Conservation (phyloP, 2,797 vertebrate genomes). For the Hirundo rustica region DNA sequence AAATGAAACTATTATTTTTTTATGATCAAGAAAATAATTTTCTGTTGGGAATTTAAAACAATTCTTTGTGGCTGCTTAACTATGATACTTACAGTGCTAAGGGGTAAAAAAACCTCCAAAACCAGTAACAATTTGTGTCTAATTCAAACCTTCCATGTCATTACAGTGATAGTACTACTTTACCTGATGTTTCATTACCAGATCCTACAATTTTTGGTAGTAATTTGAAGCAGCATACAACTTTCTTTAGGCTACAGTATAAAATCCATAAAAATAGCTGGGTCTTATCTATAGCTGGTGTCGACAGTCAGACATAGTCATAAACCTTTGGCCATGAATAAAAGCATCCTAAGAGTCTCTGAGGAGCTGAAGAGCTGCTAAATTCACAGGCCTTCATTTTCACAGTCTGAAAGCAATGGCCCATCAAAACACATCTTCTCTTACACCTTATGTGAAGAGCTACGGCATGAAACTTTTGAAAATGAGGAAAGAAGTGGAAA, state of each 20-base stretch:
- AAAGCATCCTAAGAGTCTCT: neutral
- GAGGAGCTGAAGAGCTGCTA: neutral
- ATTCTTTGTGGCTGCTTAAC: neutral
- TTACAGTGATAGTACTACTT: neutral
- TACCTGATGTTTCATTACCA: neutral
- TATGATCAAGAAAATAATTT: neutral
- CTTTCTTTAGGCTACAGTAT: neutral
- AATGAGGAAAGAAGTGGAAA: neutral
- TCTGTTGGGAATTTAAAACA: neutral
- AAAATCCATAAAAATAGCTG: neutral
- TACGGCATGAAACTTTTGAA: neutral
- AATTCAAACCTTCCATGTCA: neutral
- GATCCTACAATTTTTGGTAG: neutral
- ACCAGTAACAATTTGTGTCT: neutral
- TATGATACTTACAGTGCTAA: neutral
- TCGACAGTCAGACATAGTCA: neutral
- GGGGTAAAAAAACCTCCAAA: neutral
- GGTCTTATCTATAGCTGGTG: neutral
- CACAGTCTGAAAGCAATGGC: neutral
- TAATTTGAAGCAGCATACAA: neutral
- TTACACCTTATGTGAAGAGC: neutral
- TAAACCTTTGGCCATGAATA: neutral
- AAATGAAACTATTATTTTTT: neutral
- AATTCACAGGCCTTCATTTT: neutral
- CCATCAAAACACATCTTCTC: neutral